Percentiles rank a stretch among this genome's conserved stretches.
Evolutionary conservation across 2,113 vertebrate species (phyloP).

Genomic region (Cololabis saira): DNA sequence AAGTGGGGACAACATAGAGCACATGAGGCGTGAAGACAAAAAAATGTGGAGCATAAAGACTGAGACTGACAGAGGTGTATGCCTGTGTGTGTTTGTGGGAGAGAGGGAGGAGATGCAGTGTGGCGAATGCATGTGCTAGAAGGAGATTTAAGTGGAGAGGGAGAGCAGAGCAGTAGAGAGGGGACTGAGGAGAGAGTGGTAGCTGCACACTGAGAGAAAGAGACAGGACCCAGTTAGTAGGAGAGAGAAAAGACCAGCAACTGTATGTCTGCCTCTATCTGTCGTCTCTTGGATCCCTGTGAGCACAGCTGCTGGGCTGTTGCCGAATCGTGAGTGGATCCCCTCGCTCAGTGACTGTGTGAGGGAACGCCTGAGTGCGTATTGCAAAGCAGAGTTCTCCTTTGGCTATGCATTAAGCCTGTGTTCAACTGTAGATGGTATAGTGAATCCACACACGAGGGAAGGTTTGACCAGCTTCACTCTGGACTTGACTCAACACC

Average conservation of each 20-base stretch:
- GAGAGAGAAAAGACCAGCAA: slow-evolving; percentile 50
- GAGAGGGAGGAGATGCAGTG: slow-evolving; percentile 15
- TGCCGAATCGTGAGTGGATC: slow-evolving; percentile 28
- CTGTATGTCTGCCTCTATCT: slow-evolving; percentile 50
- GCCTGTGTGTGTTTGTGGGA: neutral
- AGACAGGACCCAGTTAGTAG: slow-evolving; percentile 11
- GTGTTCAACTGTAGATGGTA: slow-evolving; percentile 5
- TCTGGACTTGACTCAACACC: slow-evolving; percentile 58
- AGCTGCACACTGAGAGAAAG: slow-evolving; percentile 42
- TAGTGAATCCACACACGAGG: slow-evolving; percentile 31
- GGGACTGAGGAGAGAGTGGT: slow-evolving; percentile 33
- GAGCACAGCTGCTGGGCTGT: slow-evolving; percentile 54
- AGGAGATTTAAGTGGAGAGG: slow-evolving; percentile 52
- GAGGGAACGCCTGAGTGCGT: slow-evolving; percentile 27
- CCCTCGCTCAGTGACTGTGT: slow-evolving; percentile 13
- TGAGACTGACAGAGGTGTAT: slow-evolving; percentile 27
- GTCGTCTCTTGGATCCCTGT: slow-evolving; percentile 49
- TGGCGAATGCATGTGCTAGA: slow-evolving; percentile 46
- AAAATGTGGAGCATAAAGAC: slow-evolving; percentile 10
- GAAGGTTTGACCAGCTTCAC: slow-evolving; percentile 41
- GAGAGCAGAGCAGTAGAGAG: slow-evolving; percentile 41
- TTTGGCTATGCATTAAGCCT: slow-evolving; percentile 17
- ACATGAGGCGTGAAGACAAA: slow-evolving; percentile 3
- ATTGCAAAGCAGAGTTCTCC: slow-evolving; percentile 34
- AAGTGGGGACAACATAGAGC: neutral